Conservation (phyloP, 2,113 vertebrate species). For the Nycticryphes semicollaris region DNA sequence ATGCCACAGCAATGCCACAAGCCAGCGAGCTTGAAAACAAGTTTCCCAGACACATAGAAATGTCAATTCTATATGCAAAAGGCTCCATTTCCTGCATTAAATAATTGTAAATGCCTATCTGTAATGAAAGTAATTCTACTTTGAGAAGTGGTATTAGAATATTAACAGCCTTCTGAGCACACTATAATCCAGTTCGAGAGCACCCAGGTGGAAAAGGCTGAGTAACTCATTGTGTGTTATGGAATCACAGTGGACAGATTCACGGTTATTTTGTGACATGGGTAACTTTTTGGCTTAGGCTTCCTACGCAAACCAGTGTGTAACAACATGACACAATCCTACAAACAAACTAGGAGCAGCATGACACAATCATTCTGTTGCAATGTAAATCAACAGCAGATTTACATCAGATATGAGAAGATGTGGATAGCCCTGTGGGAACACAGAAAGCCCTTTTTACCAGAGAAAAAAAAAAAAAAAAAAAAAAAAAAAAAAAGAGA, state of each 20-base stretch:
- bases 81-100: not conserved
- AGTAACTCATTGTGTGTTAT: not conserved
- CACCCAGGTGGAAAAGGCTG: not conserved
- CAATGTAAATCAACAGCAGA: not conserved
- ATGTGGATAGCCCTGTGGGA: not conserved
- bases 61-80: not conserved
- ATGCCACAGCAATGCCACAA: not conserved
- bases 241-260: not conserved
- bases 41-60: not conserved
- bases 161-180: not conserved
- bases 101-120: not conserved
- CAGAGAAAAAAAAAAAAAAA: not conserved
- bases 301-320: not conserved
- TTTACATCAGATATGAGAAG: not conserved
- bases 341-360: accelerated
- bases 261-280: not conserved
- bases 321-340: not conserved
- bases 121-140: not conserved
- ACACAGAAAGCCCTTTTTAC: not conserved
- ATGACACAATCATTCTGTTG: not conserved
- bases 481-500: not conserved
- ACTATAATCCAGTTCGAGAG: not conserved
- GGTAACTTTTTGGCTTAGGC: not conserved
- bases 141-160: not conserved
- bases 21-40: not conserved